Evolutionary conservation across 2,888 invertebrate genomes (phyloP), one percentile per base, ranked within the genome.

Genomic region (Lepidocyrtoides sp.): DNA sequence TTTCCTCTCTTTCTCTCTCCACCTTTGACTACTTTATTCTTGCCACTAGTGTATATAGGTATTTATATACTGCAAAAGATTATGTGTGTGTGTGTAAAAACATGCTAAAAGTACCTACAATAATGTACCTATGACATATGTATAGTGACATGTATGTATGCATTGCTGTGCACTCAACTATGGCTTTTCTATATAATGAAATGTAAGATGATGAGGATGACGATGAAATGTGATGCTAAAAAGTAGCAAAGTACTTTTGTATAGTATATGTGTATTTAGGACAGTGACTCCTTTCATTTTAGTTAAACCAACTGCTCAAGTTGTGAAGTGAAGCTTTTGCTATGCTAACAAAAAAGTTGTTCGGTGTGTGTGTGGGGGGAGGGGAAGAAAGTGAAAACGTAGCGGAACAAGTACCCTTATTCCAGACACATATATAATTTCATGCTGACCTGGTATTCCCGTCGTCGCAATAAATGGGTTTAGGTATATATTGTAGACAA

Each of bases 221-320:
- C 44, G 75, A 48, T 75, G 23, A 75, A 23, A 75, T 44, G 75
- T 48, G 14, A 48, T 75, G 26, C 26, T 48, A 75, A 75, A 44
- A 48, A 48, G 48, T 48, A 48, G 26, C 48, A 48, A 75, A 75
- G 48, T 72, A 69, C 69, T 69, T 41, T 17, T 36, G 23, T 36
- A 63, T 29, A 32, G 32, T 41, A 44, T 36, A 41, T 72, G 41
- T 75, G 75, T 48, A 75, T 85, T 82, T 87, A 66, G 79, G 79
- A 63, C 87, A 63, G 51, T 79, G 79, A 82, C 54, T 81, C 36
- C 69, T 81, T 69, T 69, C 79, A 66, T 81, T 88, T 81, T 44
- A 57, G 75, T 44, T 75, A 60, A 75, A 26, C 75, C 77, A 86
- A 69, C 44, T 48, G 48, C 75, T 75, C 44, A 48, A 44, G 75